Conservation (phyloP, 2,888 invertebrate species). For the Callimorpha dominula region DNA sequence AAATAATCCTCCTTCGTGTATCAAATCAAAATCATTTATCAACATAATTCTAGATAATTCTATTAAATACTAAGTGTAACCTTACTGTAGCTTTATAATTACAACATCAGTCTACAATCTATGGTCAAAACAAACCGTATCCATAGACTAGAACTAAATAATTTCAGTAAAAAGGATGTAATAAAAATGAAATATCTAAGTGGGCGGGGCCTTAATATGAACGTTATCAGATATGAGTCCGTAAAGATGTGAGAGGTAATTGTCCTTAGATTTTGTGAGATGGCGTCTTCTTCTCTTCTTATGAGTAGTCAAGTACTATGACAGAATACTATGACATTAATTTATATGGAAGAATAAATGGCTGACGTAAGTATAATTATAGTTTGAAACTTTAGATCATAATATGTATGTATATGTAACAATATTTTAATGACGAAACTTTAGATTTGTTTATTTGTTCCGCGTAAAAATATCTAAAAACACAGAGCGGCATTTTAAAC, state of each 20-base stretch:
- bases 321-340: neutral
- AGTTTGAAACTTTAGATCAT: no score
- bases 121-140: neutral
- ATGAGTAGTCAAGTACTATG: neutral
- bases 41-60: no score
- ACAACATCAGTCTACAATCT: neutral
- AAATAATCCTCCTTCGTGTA: neutral
- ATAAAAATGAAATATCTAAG: conserved; percentile 39
- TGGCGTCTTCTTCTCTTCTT: neutral
- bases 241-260: conserved; percentile 11
- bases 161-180: conserved; percentile 35
- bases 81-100: neutral
- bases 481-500: no score
- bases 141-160: conserved; percentile 6
- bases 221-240: conserved; percentile 26
- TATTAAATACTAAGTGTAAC: no score
- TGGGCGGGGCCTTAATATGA: conserved; percentile 27
- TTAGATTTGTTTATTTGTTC: no score
- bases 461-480: no score
- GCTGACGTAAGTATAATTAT: no score
- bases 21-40: no score
- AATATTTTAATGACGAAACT: no score
- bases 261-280: conserved; percentile 15
- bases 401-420: no score
- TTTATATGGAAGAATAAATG: no score